Evolutionary conservation across 2,888 invertebrate genomes (phyloP).

Genomic region (Crossocerus cetratus): DNA sequence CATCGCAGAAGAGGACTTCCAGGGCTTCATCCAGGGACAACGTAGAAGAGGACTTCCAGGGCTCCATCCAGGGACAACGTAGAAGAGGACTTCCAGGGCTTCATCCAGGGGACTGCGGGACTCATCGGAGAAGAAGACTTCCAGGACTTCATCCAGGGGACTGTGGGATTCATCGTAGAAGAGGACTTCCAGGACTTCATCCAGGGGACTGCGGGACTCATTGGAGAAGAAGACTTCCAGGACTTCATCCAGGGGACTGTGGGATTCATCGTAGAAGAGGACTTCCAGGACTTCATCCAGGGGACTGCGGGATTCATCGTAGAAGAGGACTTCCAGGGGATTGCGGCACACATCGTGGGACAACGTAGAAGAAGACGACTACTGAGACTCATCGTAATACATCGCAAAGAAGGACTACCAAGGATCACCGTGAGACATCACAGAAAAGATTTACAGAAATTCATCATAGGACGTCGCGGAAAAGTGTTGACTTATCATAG

Average conservation of each 20-base stretch:
- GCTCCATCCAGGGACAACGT: neutral
- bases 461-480: conserved; percentile 9
- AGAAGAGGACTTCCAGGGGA: neutral
- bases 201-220: neutral
- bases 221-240: neutral
- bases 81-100: neutral
- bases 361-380: neutral
- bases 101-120: conserved; percentile 10
- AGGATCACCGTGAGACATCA: neutral
- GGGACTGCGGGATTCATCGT: neutral
- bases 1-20: neutral
- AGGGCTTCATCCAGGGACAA: neutral
- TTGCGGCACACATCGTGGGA: neutral
- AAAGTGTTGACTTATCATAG: conserved; percentile 3
- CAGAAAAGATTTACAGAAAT: neutral
- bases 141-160: neutral
- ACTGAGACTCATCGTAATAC: neutral
- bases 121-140: neutral
- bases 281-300: neutral
- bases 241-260: neutral
- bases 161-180: neutral
- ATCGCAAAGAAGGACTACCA: neutral
- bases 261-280: neutral
- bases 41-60: conserved; percentile 3
- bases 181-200: neutral